These are phyloP conservation scores for Aurelia aurita complex sp. Pacific DNA, from an alignment of 30 jellyfish, hydroid and myxozoan species.

Conservation along the genomic window DNA sequence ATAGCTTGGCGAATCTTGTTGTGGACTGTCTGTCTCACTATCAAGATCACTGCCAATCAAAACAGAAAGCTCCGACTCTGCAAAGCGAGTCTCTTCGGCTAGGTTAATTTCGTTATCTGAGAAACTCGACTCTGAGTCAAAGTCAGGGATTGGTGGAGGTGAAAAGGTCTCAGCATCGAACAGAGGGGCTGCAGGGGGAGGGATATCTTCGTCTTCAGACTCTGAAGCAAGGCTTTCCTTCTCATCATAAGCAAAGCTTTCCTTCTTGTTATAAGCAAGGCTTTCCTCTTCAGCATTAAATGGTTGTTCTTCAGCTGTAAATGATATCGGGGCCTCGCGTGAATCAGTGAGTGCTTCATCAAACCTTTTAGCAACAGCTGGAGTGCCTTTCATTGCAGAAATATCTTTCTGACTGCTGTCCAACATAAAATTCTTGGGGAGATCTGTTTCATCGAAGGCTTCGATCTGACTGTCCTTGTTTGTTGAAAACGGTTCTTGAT, in stretches of 20 bases:
- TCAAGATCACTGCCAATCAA: too few relatives aligned
- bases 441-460: too few relatives aligned
- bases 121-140: not conserved
- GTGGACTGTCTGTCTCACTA: too few relatives aligned
- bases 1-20: too few relatives aligned
- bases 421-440: too few relatives aligned
- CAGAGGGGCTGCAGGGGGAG: conserved; percentile 25
- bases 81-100: too few relatives aligned
- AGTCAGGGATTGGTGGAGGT: not conserved
- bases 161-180: not conserved
- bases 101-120: not conserved
- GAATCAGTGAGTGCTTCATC: not conserved
- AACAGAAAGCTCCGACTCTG: too few relatives aligned
- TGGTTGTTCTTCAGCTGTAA: not conserved
- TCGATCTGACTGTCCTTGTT: too few relatives aligned
- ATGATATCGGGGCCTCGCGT: not conserved
- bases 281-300: not conserved
- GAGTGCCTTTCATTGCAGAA: not conserved
- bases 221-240: not conserved
- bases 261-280: not conserved
- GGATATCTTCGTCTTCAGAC: not conserved
- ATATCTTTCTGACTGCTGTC: too few relatives aligned
- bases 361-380: not conserved
- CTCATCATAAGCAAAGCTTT: not conserved
- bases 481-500: too few relatives aligned